A percentile compares a stretch with the other conserved stretches of the same genome.
Evolutionary conservation across 2,888 invertebrate genomes (phyloP).

Genomic region (Spicauda simplicius): DNA sequence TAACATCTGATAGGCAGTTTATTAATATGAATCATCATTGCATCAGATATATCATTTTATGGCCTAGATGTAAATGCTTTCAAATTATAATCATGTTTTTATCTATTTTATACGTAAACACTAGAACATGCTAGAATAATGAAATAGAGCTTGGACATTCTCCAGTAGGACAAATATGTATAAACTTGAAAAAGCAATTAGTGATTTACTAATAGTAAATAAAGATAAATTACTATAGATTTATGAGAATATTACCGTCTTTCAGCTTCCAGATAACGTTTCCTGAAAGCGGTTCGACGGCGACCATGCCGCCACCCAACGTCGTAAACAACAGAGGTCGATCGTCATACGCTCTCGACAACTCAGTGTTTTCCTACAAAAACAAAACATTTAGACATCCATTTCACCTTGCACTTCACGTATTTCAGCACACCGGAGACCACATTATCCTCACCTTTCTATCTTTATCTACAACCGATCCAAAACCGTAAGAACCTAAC

Average conservation of each 20-base stretch:
- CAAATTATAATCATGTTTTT: no score
- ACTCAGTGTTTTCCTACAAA: slow-evolving; percentile 85
- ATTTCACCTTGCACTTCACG: slow-evolving; percentile 44
- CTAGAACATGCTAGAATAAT: no score
- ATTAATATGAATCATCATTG: no score
- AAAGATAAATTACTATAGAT: no score
- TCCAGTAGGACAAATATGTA: no score
- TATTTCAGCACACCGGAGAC: slow-evolving; percentile 45
- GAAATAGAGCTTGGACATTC: no score
- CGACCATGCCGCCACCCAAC: slow-evolving; percentile 95
- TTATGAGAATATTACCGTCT: slow-evolving; percentile 87
- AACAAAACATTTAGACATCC: slow-evolving; percentile 44
- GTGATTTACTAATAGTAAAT: neutral
- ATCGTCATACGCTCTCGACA: slow-evolving; percentile 88
- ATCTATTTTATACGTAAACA: no score
- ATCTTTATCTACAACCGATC: slow-evolving; percentile 62
- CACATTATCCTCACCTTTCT: slow-evolving; percentile 63
- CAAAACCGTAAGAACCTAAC: slow-evolving; percentile 62
- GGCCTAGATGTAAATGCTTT: no score
- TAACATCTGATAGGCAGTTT: no score
- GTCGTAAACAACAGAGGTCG: slow-evolving; percentile 95
- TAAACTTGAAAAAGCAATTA: neutral
- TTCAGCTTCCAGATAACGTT: slow-evolving; percentile 95
- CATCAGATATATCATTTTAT: no score
- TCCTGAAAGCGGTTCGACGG: slow-evolving; percentile 94